Base-by-base conservation (phyloP, 2,888 invertebrate species). In the Xylophagus ater region DNA sequence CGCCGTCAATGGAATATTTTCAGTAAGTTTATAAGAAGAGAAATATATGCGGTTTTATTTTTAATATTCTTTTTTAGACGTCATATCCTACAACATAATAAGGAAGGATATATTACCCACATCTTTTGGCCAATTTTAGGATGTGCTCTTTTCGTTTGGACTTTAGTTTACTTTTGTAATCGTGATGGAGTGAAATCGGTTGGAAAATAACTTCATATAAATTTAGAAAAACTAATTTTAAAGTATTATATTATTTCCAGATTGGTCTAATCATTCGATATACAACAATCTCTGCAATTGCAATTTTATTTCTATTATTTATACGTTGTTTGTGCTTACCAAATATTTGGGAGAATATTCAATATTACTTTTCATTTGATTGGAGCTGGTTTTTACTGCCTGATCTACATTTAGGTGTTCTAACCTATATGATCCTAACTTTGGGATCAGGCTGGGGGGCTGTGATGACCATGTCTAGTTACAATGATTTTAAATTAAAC, bases 401-500 rank as follows among this genome's bases (percentile, higher is more conserved):
- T n/a, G n/a, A n/a, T n/a, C n/a, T n/a, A n/a, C n/a, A n/a, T n/a
- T n/a, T n/a, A n/a, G n/a, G n/a, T n/a, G n/a, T n/a, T n/a, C n/a
- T n/a, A n/a, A n/a, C n/a, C n/a, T n/a, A n/a, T n/a, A n/a, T n/a
- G n/a, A n/a, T 89, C 59, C 87, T 80, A 56, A 86, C 87, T 0
- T 76, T 90, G 19, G 90, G 90, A 1, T 79, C 84, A 1, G 85
- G 86, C 1, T 85, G 84, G 79, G 87, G 86, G 19, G 78, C 81
- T 4, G 72, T 87, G 28, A 70, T 86, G 40, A 78, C 83, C 50
- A 78, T 85, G 73, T 79, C 86, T 20, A 87, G 86, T 58, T 85
- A 79, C 57, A 87, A 86, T 56, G 69, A 71, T 45, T 84, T 83
- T 54, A 69, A 74, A 51, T 81, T 82, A 47, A 76, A 79, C 48